Percentiles rank a stretch among this genome's conserved stretches.
These are phyloP conservation scores for Scomber japonicus DNA, from an alignment of 2,113 vertebrate genomes.

Conservation along the genomic window DNA sequence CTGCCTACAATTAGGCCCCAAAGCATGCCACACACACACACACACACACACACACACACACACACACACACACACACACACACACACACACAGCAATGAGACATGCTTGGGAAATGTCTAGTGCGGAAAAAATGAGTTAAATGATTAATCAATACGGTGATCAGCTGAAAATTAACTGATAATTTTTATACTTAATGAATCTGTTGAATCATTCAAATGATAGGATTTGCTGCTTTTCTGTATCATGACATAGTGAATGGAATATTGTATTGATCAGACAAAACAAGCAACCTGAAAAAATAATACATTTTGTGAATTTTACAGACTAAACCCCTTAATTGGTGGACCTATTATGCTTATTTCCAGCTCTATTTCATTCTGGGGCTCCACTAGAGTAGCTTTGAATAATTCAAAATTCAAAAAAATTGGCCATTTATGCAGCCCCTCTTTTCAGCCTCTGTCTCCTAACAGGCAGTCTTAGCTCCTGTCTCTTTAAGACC, in stretches of 20 bases:
- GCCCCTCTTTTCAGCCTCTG: no score
- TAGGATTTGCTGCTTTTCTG: neutral
- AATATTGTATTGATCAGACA: neutral
- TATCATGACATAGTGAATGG: neutral
- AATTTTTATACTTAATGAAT: neutral
- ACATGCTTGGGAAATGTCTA: neutral
- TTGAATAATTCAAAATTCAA: no score
- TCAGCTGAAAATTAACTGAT: neutral
- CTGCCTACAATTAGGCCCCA: neutral
- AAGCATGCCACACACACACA: neutral
- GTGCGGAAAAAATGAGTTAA: neutral
- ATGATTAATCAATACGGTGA: neutral
- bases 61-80: no score
- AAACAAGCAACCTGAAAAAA: neutral
- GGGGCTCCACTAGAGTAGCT: no score
- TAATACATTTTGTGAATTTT: no score
- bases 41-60: neutral
- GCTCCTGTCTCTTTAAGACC: no score
- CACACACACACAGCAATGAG: neutral
- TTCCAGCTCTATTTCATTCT: no score
- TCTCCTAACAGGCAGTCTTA: no score
- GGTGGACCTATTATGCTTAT: no score
- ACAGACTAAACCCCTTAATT: no score
- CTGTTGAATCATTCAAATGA: neutral
- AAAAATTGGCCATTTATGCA: no score